Conservation (phyloP, 2,113 vertebrate genomes). For the Nanorana parkeri region DNA sequence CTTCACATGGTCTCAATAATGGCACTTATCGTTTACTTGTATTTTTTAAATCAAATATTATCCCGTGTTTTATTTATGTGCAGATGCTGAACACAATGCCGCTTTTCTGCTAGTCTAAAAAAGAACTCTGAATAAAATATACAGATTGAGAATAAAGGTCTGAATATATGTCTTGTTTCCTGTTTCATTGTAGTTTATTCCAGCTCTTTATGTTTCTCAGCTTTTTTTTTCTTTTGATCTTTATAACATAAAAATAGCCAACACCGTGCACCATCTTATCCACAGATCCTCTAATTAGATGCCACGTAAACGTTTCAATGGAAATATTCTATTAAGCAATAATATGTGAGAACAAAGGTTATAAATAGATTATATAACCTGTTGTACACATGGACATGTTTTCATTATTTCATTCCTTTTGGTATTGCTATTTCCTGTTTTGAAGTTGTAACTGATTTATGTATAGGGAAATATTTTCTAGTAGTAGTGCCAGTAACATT, state of each 20-base stretch:
- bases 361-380: conserved; percentile 1
- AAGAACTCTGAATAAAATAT: conserved; percentile 60
- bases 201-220: conserved; percentile 57
- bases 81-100: conserved; percentile 64
- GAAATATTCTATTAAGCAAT: conserved; percentile 19
- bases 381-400: conserved; percentile 34
- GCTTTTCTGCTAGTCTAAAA: conserved; percentile 56
- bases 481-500: no score
- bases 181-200: conserved; percentile 60
- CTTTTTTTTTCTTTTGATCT: conserved; percentile 59
- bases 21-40: conserved; percentile 75
- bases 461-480: no score
- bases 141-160: conserved; percentile 54
- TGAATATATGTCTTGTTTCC: conserved; percentile 61
- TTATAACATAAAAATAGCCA: conserved; percentile 49
- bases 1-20: conserved; percentile 85
- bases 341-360: conserved; percentile 31
- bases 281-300: conserved; percentile 49
- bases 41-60: conserved; percentile 70
- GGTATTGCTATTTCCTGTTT: no score
- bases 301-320: conserved; percentile 51
- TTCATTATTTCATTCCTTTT: not conserved
- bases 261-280: conserved; percentile 54
- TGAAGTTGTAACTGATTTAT: no score
- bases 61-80: conserved; percentile 64